Conservation (phyloP, 1,140 invertebrate genomes). For the Cylas formicarius region DNA sequence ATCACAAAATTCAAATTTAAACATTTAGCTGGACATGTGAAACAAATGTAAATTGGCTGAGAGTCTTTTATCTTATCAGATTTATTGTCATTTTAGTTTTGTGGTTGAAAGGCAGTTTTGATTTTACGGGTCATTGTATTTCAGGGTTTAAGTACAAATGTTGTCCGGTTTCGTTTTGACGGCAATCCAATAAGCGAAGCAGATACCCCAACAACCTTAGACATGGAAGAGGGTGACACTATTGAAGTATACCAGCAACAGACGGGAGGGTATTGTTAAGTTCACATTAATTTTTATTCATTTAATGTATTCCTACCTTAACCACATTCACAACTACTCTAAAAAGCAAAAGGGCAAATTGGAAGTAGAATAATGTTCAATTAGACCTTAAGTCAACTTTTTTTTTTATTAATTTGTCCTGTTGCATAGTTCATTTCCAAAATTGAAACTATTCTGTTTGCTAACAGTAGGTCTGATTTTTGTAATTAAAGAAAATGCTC, state of each 20-base stretch:
- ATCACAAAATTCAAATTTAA: too few species aligned
- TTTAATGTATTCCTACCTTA: slow-evolving; percentile 10
- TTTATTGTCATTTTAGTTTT: too few species aligned
- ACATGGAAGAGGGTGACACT: slow-evolving; percentile 93
- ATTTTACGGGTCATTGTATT: slow-evolving; percentile 33
- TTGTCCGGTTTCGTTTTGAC: slow-evolving; percentile 88
- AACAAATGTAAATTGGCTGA: too few species aligned
- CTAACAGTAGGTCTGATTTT: slow-evolving; percentile 22
- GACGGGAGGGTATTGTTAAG: slow-evolving; percentile 59
- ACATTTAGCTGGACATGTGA: too few species aligned
- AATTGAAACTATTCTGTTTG: slow-evolving; percentile 9
- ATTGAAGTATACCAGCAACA: slow-evolving; percentile 95
- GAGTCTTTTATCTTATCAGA: too few species aligned
- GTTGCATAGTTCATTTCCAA: neutral
- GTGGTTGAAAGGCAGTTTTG: neutral
- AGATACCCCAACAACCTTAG: slow-evolving; percentile 80
- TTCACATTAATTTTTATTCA: slow-evolving; percentile 2
- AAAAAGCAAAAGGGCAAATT: slow-evolving; percentile 20
- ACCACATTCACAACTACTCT: slow-evolving; percentile 14
- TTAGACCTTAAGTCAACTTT: slow-evolving; percentile 27
- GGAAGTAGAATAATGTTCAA: slow-evolving; percentile 30
- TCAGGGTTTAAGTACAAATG: slow-evolving; percentile 75
- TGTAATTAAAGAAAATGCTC: slow-evolving; percentile 15
- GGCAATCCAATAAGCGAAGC: slow-evolving; percentile 90
- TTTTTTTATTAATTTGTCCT: slow-evolving; percentile 12